Conservation (phyloP, 1,140 invertebrate genomes). For the Hydropsyche tenuis region DNA sequence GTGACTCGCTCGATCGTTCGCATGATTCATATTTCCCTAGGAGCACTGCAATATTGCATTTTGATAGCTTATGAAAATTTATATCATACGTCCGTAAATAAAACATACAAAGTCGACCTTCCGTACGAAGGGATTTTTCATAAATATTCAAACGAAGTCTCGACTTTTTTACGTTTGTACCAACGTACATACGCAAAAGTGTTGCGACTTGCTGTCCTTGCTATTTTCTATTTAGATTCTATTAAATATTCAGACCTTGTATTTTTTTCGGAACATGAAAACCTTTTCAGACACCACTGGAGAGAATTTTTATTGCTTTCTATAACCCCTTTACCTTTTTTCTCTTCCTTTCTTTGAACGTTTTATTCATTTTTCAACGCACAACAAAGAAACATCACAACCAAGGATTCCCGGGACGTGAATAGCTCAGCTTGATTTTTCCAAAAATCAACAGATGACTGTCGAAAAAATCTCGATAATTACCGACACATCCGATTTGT, state of each 20-base stretch:
- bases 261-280: slow-evolving; percentile 5
- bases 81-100: too few species aligned
- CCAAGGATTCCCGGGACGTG: background rate
- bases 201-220: background rate
- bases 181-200: background rate
- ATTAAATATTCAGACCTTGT: slow-evolving; percentile 24
- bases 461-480: background rate
- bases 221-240: slow-evolving; percentile 12
- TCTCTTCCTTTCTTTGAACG: background rate
- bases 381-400: background rate
- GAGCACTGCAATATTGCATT: too few species aligned
- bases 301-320: slow-evolving; percentile 5
- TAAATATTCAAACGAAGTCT: slow-evolving; percentile 5
- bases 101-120: too few species aligned
- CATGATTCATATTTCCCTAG: too few species aligned
- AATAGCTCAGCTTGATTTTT: background rate
- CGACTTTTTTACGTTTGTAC: background rate
- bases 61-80: too few species aligned
- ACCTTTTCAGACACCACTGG: background rate
- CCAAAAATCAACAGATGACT: background rate
- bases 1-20: too few species aligned
- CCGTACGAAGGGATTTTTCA: background rate
- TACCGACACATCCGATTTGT: background rate
- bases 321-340: background rate
- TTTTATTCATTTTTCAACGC: background rate